phyloP scores from a whole-genome alignment of 2,113 vertebrate genomes.

The Ceyx cyanopectus region DNA sequence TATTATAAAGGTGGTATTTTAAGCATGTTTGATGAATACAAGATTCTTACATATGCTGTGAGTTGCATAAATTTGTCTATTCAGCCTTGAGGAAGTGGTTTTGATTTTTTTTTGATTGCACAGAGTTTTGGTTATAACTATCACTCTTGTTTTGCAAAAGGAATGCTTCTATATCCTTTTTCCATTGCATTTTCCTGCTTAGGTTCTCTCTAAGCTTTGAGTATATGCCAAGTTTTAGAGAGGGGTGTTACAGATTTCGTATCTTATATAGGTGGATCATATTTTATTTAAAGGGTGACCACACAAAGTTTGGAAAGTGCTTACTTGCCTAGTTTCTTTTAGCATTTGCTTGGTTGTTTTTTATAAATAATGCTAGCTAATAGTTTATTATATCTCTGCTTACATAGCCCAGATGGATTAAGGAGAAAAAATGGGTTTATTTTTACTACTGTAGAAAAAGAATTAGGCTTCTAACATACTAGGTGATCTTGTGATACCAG shows the following conservation, averaged over 20 bases:
- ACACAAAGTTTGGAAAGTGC: neutral
- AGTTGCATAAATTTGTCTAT: neutral
- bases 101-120: accelerated
- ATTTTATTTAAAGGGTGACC: neutral
- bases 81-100: neutral
- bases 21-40: neutral
- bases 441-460: neutral
- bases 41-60: neutral
- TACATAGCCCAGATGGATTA: neutral
- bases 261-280: neutral
- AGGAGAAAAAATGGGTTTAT: neutral
- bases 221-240: neutral
- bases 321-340: neutral
- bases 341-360: neutral
- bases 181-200: neutral
- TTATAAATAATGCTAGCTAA: neutral
- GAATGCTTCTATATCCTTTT: neutral
- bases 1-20: conserved; percentile 34
- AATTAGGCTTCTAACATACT: neutral
- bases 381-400: neutral
- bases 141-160: neutral
- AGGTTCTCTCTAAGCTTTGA: neutral
- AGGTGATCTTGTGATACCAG: neutral
- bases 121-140: neutral
- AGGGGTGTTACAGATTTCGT: neutral